A percentile compares a stretch with the other conserved stretches of the same genome.
Conservation (phyloP, 2,888 invertebrate species). For the Drosophila meridiana region DNA sequence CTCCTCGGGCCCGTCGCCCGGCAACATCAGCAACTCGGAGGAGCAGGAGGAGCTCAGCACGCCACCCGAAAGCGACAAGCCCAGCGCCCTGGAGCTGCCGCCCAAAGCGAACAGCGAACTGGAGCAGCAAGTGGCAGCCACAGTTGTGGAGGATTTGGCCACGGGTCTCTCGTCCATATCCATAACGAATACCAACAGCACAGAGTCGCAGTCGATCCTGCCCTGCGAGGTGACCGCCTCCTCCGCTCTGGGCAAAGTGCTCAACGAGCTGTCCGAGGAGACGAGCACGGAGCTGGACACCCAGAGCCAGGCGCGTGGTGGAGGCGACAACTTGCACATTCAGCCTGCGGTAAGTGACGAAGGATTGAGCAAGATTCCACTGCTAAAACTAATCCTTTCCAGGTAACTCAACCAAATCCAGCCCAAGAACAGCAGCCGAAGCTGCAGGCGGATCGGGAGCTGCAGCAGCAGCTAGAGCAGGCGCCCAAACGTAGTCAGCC, state of each 20-base stretch:
- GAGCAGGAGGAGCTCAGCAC: conserved; percentile 71
- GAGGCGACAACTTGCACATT: conserved; percentile 1
- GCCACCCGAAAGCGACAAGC: conserved; percentile 46
- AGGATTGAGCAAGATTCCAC: accelerated
- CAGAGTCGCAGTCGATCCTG: conserved; percentile 73
- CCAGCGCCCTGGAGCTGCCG: conserved; percentile 39
- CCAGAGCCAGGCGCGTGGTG: conserved; percentile 41
- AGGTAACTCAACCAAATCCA: neutral
- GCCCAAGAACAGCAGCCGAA: conserved; percentile 4
- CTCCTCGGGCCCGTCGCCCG: conserved; percentile 84
- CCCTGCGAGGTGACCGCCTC: conserved; percentile 76
- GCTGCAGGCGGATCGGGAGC: neutral
- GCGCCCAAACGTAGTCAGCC: conserved; percentile 65
- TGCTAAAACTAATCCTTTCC: neutral
- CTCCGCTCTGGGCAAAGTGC: conserved; percentile 73
- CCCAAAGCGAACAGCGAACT: neutral
- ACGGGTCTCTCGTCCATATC: conserved; percentile 84
- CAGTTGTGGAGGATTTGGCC: conserved; percentile 78
- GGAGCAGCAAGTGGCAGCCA: conserved; percentile 20
- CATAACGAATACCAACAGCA: conserved; percentile 63
- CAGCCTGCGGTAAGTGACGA: conserved; percentile 39
- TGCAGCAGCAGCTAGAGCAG: conserved; percentile 10
- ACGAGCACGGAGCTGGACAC: conserved; percentile 66
- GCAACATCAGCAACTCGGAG: conserved; percentile 74
- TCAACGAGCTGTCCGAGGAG: conserved; percentile 75